These are phyloP conservation scores for Chymomyza fuscimana DNA, from an alignment of 2,888 invertebrate species.

Conservation along the genomic window DNA sequence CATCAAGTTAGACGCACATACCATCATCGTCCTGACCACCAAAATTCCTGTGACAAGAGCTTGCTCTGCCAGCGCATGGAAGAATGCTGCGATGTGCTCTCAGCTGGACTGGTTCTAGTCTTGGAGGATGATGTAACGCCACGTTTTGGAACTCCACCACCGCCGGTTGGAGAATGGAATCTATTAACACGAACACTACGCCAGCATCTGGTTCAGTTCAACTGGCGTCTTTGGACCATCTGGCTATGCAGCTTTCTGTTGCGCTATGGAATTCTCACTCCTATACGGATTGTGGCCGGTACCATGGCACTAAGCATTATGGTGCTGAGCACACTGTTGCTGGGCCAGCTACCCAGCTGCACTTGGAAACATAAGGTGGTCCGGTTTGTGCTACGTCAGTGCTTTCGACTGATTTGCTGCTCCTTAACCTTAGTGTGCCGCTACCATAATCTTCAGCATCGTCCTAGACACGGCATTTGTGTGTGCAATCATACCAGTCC, in stretches of 20 bases:
- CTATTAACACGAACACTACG: constrained; percentile 47
- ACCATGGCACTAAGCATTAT: constrained; percentile 35
- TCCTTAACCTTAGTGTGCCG: constrained; percentile 91
- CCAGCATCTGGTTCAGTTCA: constrained; percentile 23
- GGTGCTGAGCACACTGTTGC: constrained; percentile 29
- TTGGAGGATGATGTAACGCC: constrained; percentile 57
- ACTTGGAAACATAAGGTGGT: constrained; percentile 83
- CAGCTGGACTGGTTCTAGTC: constrained; percentile 39
- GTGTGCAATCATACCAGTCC: constrained; percentile 99
- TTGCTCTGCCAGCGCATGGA: constrained; percentile 28
- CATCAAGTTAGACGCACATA: background rate
- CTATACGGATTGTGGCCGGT: constrained; percentile 34
- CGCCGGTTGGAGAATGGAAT: constrained; percentile 44
- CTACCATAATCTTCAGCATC: constrained; percentile 90
- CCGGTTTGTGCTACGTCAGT: constrained; percentile 88
- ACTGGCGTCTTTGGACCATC: constrained; percentile 28
- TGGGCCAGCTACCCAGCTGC: constrained; percentile 48
- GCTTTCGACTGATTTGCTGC: constrained; percentile 93
- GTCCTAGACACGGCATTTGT: constrained; percentile 91
- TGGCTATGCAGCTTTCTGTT: constrained; percentile 42
- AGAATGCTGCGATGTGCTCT: constrained; percentile 38
- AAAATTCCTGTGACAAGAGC: background rate
- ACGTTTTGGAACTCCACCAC: constrained; percentile 41
- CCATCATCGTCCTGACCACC: background rate
- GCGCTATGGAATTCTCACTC: constrained; percentile 48